Percentiles rank a stretch among this genome's conserved stretches.
These are phyloP conservation scores for Trematomus loennbergii DNA, from an alignment of 2,113 vertebrate species.

Conservation along the genomic window DNA sequence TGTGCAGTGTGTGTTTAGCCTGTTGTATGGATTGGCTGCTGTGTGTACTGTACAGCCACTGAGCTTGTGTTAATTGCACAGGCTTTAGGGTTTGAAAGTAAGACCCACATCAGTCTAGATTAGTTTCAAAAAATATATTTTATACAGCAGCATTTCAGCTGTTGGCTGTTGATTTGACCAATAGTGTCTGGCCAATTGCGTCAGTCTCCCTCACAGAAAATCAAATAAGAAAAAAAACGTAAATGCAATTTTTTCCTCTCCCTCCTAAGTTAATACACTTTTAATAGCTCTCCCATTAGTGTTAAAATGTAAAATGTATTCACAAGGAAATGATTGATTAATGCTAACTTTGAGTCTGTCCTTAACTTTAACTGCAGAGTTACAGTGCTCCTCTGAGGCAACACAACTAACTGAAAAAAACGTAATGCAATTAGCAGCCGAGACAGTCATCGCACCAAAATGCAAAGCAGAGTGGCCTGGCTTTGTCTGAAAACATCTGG, in stretches of 20 bases:
- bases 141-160: constrained; percentile 7
- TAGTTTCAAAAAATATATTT: constrained; percentile 14
- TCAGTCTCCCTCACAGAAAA: constrained; percentile 16
- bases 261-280: constrained; percentile 31
- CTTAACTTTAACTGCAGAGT: neutral
- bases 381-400: neutral
- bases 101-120: constrained; percentile 20
- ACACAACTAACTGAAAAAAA: too few relatives aligned
- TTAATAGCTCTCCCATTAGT: constrained; percentile 21
- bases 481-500: constrained; percentile 20
- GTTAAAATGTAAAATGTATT: constrained; percentile 12
- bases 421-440: too few relatives aligned
- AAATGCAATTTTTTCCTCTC: constrained; percentile 14
- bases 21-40: constrained; percentile 15
- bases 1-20: constrained; percentile 23
- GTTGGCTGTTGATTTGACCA: constrained; percentile 34
- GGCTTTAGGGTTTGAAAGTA: constrained; percentile 3
- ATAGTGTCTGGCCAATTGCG: constrained; percentile 15
- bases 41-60: constrained; percentile 6
- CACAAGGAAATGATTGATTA: neutral
- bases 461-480: constrained; percentile 8
- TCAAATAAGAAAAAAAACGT: neutral
- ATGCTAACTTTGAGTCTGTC: constrained; percentile 1
- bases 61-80: constrained; percentile 9
- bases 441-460: neutral